These are phyloP conservation scores for Pachycephala philippinensis DNA, from an alignment of 2,113 vertebrate genomes.

Conservation along the genomic window DNA sequence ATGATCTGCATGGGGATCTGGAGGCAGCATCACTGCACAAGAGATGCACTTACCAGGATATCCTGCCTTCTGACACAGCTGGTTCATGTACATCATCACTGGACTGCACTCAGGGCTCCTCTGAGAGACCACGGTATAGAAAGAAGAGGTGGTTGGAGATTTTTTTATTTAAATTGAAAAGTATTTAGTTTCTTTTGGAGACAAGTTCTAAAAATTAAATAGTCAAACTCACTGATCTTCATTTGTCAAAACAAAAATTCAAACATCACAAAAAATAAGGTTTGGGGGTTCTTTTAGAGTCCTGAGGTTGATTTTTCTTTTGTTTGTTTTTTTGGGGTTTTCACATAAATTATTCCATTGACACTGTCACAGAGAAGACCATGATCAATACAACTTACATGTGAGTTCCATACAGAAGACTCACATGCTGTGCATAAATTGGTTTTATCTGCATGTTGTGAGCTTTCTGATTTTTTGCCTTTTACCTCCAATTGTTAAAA, in stretches of 20 bases:
- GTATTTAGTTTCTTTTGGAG: background rate
- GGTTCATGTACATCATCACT: background rate
- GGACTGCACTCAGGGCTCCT: background rate
- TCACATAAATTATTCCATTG: background rate
- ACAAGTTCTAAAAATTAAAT: background rate
- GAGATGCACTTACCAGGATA: background rate
- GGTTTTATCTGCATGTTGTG: background rate
- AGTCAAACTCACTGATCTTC: background rate
- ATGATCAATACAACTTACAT: background rate
- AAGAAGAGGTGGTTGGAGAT: background rate
- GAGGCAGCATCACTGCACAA: background rate
- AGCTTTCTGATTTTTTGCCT: background rate
- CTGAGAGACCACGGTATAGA: accelerated
- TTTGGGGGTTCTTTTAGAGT: background rate
- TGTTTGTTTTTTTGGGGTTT: background rate
- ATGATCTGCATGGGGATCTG: background rate
- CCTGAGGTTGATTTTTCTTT: background rate
- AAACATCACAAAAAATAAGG: background rate
- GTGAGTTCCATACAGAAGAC: background rate
- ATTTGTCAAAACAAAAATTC: background rate
- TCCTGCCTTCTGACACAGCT: background rate
- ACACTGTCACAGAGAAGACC: background rate
- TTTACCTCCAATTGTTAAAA: background rate
- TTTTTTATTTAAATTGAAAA: background rate
- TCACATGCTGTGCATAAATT: background rate